Percentiles rank a stretch among this genome's conserved stretches.
phyloP scores from a whole-genome alignment of 1,140 invertebrate genomes.

The Tetramorium simillimum region DNA sequence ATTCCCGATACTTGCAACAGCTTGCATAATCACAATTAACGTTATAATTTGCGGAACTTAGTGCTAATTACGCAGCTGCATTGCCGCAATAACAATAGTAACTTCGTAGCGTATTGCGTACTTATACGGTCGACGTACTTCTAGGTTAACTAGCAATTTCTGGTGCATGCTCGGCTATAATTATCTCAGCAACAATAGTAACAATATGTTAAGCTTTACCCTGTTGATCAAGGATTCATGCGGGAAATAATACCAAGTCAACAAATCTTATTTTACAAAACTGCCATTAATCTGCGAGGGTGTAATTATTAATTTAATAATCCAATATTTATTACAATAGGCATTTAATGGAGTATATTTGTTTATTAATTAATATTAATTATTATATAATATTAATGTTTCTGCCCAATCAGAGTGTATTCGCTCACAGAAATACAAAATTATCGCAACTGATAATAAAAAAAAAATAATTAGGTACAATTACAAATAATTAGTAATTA shows the following conservation, averaged over 20 bases:
- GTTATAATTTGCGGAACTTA: constrained; percentile 22
- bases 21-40: constrained; percentile 46
- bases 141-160: constrained; percentile 37
- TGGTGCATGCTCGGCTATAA: neutral
- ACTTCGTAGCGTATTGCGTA: neutral
- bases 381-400: neutral
- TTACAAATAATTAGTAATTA: neutral
- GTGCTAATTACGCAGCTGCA: constrained; percentile 30
- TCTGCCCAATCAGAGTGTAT: neutral
- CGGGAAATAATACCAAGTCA: neutral
- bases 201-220: constrained; percentile 12
- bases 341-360: neutral
- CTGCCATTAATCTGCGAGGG: neutral
- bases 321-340: constrained; percentile 18
- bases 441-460: neutral
- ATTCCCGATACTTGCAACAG: neutral
- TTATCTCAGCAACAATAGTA: constrained; percentile 25
- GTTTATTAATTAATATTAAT: neutral
- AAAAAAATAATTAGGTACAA: neutral
- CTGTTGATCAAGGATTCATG: constrained; percentile 22
- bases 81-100: constrained; percentile 22
- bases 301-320: constrained; percentile 25
- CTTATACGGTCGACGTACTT: neutral
- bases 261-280: constrained; percentile 22
- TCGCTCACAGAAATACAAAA: neutral